Evolutionary conservation across 2,113 vertebrate genomes (phyloP), one percentile per base, ranked within the genome.

Genomic region (Erythrocercus mccallii): DNA sequence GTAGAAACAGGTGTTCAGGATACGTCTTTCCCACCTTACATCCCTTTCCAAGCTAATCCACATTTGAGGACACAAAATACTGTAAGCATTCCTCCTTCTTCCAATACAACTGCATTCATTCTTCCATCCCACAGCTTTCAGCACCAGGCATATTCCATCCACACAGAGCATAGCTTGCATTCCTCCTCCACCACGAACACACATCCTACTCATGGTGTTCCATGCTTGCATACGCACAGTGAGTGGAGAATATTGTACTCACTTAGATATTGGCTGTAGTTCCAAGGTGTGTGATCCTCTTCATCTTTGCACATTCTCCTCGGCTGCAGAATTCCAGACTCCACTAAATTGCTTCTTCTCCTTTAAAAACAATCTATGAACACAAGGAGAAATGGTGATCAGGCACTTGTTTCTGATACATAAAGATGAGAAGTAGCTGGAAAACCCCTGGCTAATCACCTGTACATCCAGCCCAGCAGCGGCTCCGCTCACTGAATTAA

Each of bases 1-100:
- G 93, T 96, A 92, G 96, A 95, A 97, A 97, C 96, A 97, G 96
- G 96, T 97, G 96, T 89, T 97, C 94, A 91, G 96, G 96, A 96
- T 97, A 86, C 87, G 83, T 97, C 88, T 89, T 96, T 82, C 94
- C 96, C 91, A 97, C 84, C 90, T 97, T 91, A 90, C 86, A 95
- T 93, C 91, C 73, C 71, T 58, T 86, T 97, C 96, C 96, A 97
- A 97, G 74, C 86, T 95, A 97, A 97, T 97, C 94, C 90, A 84
- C 86, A 60, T 90, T 85, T 88, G 77, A 97, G 92, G 94, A 95
- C 90, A 89, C 88, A 69, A 81, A 96, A 90, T 42, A 81, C 57
- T 64, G 62, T 58, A 92, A 97, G 96, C 94, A 92, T 97, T 97
- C 93, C 94, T 96, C 70, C 73, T 92, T 54, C 92, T 97, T 93